Conservation (phyloP, 1,140 invertebrate species). For the Euwallacea fornicatus region DNA sequence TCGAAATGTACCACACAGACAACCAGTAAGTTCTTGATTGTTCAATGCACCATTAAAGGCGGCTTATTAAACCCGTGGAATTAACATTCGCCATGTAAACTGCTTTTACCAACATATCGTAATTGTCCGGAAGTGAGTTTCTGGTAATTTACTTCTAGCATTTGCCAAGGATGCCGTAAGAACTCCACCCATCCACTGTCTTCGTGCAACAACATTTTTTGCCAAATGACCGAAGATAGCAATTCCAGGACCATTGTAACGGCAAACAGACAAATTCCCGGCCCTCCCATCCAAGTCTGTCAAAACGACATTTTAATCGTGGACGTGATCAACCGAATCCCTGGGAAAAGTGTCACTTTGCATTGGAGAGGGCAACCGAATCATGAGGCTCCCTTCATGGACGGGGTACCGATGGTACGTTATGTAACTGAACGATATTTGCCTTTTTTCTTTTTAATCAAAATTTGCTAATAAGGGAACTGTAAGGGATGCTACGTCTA, state of each 20-base stretch:
- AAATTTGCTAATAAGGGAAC: neutral
- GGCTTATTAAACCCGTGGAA: too few species aligned
- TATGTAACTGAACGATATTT: too few species aligned
- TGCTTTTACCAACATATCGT: neutral
- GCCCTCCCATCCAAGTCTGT: constrained; percentile 83
- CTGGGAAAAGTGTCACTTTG: constrained; percentile 69
- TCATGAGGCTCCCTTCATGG: constrained; percentile 78
- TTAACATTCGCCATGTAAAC: too few species aligned
- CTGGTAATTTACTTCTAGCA: constrained; percentile 46
- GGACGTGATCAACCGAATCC: constrained; percentile 77
- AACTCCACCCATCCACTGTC: constrained; percentile 58
- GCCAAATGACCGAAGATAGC: constrained; percentile 69
- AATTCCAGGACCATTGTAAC: constrained; percentile 69
- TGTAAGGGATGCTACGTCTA: too few species aligned
- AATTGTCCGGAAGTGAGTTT: neutral
- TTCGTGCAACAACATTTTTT: constrained; percentile 61
- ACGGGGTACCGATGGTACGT: constrained; percentile 75
- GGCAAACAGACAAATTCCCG: constrained; percentile 80
- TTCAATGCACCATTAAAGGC: neutral
- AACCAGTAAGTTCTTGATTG: constrained; percentile 59
- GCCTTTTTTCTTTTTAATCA: neutral
- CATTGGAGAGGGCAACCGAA: constrained; percentile 86
- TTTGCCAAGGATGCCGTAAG: constrained; percentile 65
- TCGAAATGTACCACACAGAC: constrained; percentile 68
- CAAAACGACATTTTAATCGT: constrained; percentile 83